Evolutionary conservation across 2,797 vertebrate species (phyloP).

Genomic region (Heterohyrax brucei): DNA sequence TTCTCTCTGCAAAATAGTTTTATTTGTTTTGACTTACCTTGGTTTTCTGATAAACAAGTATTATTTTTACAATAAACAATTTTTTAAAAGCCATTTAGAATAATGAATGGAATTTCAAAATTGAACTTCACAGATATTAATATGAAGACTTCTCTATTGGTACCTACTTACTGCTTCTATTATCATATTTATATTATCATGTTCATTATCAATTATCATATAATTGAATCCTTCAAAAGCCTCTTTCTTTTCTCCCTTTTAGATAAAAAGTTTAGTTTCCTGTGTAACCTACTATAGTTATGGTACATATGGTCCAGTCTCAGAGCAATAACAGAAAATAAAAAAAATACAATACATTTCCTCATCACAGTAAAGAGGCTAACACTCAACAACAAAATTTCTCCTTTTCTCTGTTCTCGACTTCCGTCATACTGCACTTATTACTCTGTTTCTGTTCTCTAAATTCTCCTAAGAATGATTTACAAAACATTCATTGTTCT

Average conservation of each 20-base stretch:
- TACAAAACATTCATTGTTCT: background rate
- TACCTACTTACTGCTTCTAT: background rate
- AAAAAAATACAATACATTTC: background rate
- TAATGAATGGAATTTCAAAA: background rate
- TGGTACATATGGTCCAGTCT: background rate
- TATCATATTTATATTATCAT: background rate
- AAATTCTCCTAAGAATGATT: background rate
- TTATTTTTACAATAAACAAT: background rate
- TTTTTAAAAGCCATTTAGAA: background rate
- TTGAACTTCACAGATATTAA: background rate
- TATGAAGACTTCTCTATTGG: background rate
- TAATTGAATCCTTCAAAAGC: too few relatives aligned
- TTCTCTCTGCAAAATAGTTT: background rate
- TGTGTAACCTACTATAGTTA: background rate
- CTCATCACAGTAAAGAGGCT: background rate
- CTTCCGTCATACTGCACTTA: background rate
- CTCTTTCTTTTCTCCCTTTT: background rate
- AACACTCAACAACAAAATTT: background rate
- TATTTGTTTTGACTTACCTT: background rate
- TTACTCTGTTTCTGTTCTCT: background rate
- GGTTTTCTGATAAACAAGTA: background rate
- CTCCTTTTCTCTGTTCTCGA: background rate
- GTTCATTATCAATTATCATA: background rate
- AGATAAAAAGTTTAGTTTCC: background rate
- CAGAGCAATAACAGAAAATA: background rate